These are phyloP conservation scores for Collichthys lucidus DNA, from an alignment of 2,113 vertebrate genomes.

Conservation along the genomic window DNA sequence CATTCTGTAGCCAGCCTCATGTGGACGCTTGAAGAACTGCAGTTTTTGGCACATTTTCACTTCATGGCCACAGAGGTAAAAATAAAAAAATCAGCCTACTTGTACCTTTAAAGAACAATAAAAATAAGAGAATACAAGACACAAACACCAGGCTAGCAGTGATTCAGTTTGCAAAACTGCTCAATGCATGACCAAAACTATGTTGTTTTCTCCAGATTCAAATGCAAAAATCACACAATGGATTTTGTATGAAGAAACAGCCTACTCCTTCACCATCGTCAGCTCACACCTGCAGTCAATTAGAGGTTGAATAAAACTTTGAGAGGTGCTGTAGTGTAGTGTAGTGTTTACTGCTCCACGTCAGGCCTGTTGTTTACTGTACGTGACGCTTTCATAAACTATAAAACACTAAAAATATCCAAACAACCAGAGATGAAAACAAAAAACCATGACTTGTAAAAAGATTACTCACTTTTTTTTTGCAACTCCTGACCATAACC, in stretches of 20 bases:
- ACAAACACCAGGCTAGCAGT: background rate
- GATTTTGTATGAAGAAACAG: background rate
- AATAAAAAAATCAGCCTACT: too few species aligned
- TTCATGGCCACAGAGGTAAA: too few species aligned
- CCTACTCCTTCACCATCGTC: background rate
- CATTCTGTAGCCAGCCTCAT: too few species aligned
- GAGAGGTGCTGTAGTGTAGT: background rate
- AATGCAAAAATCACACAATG: background rate
- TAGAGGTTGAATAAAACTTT: background rate
- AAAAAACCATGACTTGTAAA: constrained; percentile 17
- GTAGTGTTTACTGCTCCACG: background rate
- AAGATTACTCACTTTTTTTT: constrained; percentile 19
- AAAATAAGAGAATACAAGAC: background rate
- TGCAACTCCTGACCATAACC: background rate
- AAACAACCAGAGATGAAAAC: background rate
- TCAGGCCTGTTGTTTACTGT: background rate
- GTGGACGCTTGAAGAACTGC: too few species aligned
- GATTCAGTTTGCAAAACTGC: background rate
- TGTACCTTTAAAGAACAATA: too few species aligned
- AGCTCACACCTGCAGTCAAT: background rate
- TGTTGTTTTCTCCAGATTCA: background rate
- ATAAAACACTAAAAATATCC: background rate
- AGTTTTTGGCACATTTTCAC: too few species aligned
- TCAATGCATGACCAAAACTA: background rate
- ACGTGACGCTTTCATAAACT: background rate